A percentile compares a stretch with the other conserved stretches of the same genome.
Evolutionary conservation across 2,888 invertebrate species (phyloP).

Genomic region (Phasia obesa): DNA sequence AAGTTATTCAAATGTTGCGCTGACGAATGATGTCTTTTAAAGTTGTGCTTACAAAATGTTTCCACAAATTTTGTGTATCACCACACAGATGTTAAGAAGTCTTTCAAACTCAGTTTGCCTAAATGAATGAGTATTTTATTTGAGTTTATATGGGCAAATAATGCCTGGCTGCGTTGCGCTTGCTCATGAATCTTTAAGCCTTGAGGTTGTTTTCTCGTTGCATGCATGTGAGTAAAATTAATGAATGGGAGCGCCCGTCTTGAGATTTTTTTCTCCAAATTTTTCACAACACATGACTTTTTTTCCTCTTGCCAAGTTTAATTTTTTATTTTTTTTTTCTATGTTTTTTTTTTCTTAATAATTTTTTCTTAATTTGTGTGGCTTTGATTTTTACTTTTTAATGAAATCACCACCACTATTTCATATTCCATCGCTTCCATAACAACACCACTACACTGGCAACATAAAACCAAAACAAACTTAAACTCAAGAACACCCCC

Average conservation of each 20-base stretch:
- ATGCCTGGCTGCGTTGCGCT: conserved; percentile 42
- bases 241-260: conserved; percentile 75
- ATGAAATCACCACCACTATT: conserved; percentile 24
- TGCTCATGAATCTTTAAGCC: conserved; percentile 66
- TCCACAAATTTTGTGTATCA: conserved; percentile 54
- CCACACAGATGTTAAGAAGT: conserved; percentile 52
- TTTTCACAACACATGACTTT: conserved; percentile 54
- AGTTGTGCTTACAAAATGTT: not conserved
- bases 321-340: conserved; percentile 55
- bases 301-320: conserved; percentile 48
- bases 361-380: conserved; percentile 53
- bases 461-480: conserved; percentile 47
- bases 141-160: conserved; percentile 17
- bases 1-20: too few species aligned
- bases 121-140: conserved; percentile 23
- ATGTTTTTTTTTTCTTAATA: conserved; percentile 5
- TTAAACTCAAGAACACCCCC: conserved; percentile 52
- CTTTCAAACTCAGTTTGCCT: conserved; percentile 41
- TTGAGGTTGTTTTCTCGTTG: conserved; percentile 63
- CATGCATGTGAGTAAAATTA: conserved; percentile 73
- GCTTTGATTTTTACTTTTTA: conserved; percentile 60
- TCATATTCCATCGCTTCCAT: not conserved
- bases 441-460: conserved; percentile 25
- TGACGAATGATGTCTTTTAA: not conserved
- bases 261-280: conserved; percentile 47